These are phyloP conservation scores for Halotydeus destructor DNA, from an alignment of 1,140 invertebrate genomes.

Conservation along the genomic window DNA sequence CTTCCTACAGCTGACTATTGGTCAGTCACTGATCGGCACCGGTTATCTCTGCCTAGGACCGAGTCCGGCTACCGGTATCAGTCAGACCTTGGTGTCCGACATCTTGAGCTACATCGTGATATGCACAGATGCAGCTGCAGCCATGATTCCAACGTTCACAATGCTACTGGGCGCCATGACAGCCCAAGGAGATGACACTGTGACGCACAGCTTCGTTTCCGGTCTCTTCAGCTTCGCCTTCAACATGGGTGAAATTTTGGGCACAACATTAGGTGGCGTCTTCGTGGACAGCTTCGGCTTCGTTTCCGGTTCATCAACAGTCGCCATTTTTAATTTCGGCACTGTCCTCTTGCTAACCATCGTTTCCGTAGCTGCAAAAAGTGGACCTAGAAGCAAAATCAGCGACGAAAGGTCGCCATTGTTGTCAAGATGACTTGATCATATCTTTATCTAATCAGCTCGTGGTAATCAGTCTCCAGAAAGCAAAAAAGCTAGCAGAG, in stretches of 20 bases:
- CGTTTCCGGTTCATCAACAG: conserved; percentile 39
- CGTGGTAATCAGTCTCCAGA: too few relatives aligned
- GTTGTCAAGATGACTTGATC: too few relatives aligned
- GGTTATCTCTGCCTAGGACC: conserved; percentile 45
- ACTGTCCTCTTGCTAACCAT: conserved; percentile 28
- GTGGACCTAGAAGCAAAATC: too few relatives aligned
- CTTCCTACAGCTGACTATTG: conserved; percentile 38
- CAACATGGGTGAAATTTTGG: conserved; percentile 46
- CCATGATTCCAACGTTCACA: conserved; percentile 48
- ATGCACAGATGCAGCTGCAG: conserved; percentile 42
- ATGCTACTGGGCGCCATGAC: too few relatives aligned
- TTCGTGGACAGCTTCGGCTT: conserved; percentile 42
- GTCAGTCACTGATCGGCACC: conserved; percentile 35
- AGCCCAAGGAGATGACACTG: conserved; percentile 39
- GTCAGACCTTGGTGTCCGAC: conserved; percentile 40
- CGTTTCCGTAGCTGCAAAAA: too few relatives aligned
- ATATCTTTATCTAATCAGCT: too few relatives aligned
- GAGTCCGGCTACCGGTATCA: conserved; percentile 34
- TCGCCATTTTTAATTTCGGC: conserved; percentile 36
- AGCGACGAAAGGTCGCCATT: too few relatives aligned
- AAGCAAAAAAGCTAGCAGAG: too few relatives aligned
- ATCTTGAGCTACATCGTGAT: conserved; percentile 38
- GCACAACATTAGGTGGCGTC: conserved; percentile 41
- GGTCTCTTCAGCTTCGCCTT: conserved; percentile 50
- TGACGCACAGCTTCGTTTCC: conserved; percentile 44